Evolutionary conservation across 1,140 invertebrate species (phyloP).

Genomic region (Procambarus virginalis): DNA sequence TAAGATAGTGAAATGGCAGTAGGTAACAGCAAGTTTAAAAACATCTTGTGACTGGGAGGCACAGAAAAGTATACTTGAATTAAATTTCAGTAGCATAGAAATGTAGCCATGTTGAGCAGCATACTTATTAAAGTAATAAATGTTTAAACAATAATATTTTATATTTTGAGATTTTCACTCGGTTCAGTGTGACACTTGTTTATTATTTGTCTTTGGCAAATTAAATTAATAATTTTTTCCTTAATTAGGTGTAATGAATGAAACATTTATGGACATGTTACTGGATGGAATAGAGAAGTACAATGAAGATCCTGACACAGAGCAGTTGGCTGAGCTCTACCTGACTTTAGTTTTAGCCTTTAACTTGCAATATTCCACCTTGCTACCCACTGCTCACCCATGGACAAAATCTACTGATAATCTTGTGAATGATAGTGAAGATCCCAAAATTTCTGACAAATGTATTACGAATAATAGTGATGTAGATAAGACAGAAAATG

Average conservation of each 20-base stretch:
- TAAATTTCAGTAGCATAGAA: no score
- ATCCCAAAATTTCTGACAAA: background rate
- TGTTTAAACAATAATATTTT: no score
- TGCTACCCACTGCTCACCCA: constrained; percentile 59
- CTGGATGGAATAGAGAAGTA: constrained; percentile 87
- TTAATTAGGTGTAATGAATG: constrained; percentile 82
- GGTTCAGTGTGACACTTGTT: no score
- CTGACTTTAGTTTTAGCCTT: constrained; percentile 89
- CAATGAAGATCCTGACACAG: constrained; percentile 79
- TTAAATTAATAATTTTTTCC: background rate
- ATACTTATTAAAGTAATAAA: no score
- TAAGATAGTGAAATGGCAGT: no score
- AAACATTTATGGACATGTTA: constrained; percentile 85
- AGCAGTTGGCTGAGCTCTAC: constrained; percentile 87
- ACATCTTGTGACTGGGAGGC: no score
- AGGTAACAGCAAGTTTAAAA: no score
- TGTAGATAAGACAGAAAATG: background rate
- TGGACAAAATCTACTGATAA: background rate
- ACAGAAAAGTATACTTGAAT: no score
- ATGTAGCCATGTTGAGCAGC: no score
- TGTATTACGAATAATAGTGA: background rate
- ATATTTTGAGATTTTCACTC: no score
- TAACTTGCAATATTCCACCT: constrained; percentile 86
- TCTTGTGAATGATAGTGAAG: background rate
- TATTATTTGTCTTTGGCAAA: no score